Evolutionary conservation across 2,888 invertebrate genomes (phyloP), one percentile per base, ranked within the genome.

Genomic region (Smittia sp.): DNA sequence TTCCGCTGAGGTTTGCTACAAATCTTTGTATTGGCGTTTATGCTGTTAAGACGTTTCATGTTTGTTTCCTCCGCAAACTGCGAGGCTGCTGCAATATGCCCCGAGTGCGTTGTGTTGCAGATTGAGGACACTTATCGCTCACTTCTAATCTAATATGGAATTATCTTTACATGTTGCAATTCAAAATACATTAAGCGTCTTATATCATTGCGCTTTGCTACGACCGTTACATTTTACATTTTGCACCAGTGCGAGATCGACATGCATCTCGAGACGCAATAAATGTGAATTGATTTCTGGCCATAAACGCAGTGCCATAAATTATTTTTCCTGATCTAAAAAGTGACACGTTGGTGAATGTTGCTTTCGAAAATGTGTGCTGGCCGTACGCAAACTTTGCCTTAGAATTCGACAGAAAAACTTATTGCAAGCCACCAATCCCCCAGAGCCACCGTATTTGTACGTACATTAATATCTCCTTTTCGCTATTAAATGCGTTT

Each of bases 341-440:
- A 22, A 54, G 69, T 69, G 69, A 69, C 69, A 69, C 27, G 27
- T 54, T 69, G 69, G 69, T 69, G 69, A 69, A 69, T 69, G 69
- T 69, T 54, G 69, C 27, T n/a, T 68, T 41, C 11, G 24, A 32
- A 32, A 6, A 7, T n/a, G 15, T 24, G 39, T 25, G n/a, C 15
- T 58, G 1, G 22, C 15, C n/a, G 6, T 58, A 58, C 58, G 22
- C 18, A 58, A 18, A 58, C 58, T 58, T 58, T 18, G 22, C 58
- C 18, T 58, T 58, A 69, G 69, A 69, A 54, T 69, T 67, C 13
- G 67, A 6, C 46, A 46, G 46, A 46, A 46, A 65, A 15, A 15
- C 15, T 25, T 32, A 15, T 7, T 65, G n/a, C 13, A 65, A 65
- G 65, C 67, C 39, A 46, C 68, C 46, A 68, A 38, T 39, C 58